Base-by-base conservation (phyloP, 2,797 vertebrate genomes). In the Prionace glauca region DNA sequence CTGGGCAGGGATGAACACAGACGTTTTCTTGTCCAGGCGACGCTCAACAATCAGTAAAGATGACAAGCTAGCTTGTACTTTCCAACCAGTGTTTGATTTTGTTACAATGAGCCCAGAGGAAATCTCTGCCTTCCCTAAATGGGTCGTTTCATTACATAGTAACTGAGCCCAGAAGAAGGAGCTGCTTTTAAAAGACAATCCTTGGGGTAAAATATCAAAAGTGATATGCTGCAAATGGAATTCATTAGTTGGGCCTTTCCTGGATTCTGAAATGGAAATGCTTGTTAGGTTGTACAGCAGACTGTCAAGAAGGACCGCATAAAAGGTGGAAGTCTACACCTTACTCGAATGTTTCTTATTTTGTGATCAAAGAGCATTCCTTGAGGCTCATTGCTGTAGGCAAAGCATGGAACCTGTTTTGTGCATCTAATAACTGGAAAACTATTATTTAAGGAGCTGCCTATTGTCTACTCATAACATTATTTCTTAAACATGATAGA, bases 311-410 rank as follows among this genome's bases (percentile, higher is more conserved):
- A 36, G 65, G 20, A 67, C n/a, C 18, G 20, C 62, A 92, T 41
- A 24, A 69, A 92, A 92, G n/a, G 65, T 92, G 36, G 16, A n/a
- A 41, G 88, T 65, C 60, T 67, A 36, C 32, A 36, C 29, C 88
- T 91, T 67, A 62, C 36, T 92, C 90, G 67, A n/a, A 92, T 67
- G 60, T 91, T 91, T 65, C 62, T 41, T 92, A 67, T 92, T 92
- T 41, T 41, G 20, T 92, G 62, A 92, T 92, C 90, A 92, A 92
- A 92, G 90, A 92, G 20, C 62, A 24, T 26, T 92, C 90, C 90
- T 92, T 92, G 18, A 62, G 90, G 90, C n/a, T 92, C 20, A 0
- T 69, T 24, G 65, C 65, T 92, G 32, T 20, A 41, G 90, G 65
- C 65, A 41, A 5, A 69, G 62, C 36, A 36, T 69, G 90, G 41